Percentiles rank a stretch among this genome's conserved stretches.
Conservation (phyloP, 2,797 vertebrate genomes). For the Ptychadena robeensis region DNA sequence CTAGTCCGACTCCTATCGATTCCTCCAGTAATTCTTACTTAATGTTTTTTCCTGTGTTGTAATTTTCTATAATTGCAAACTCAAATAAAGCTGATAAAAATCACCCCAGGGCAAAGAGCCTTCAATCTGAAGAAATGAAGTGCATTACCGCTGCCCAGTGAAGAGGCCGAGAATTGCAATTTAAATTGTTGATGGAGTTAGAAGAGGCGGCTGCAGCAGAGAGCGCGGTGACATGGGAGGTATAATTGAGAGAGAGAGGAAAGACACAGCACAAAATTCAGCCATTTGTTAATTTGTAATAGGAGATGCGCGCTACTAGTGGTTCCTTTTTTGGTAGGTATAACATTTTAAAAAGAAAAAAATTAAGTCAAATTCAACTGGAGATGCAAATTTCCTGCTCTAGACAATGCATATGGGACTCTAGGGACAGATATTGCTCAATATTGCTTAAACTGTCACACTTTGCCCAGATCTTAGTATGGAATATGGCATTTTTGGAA, state of each 20-base stretch:
- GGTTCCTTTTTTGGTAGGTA: too few species aligned
- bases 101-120: slow-evolving; percentile 52
- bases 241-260: neutral
- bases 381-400: too few species aligned
- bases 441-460: too few species aligned
- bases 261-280: neutral
- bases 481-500: too few species aligned
- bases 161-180: neutral
- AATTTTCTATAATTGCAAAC: slow-evolving; percentile 27
- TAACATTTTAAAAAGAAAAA: too few species aligned
- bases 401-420: too few species aligned
- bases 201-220: neutral
- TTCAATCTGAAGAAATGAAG: slow-evolving; percentile 31
- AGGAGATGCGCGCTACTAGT: neutral
- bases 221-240: neutral
- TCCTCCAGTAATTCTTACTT: slow-evolving; percentile 20
- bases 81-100: slow-evolving; percentile 21
- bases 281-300: neutral
- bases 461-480: too few species aligned
- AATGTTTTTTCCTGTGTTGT: slow-evolving; percentile 13
- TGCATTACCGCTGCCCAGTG: neutral
- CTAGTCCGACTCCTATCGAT: neutral
- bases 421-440: too few species aligned
- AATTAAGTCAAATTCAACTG: too few species aligned
- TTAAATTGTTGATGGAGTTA: neutral